These are phyloP conservation scores for Platycercus adscitus DNA, from an alignment of 2,113 vertebrate genomes.

Conservation along the genomic window DNA sequence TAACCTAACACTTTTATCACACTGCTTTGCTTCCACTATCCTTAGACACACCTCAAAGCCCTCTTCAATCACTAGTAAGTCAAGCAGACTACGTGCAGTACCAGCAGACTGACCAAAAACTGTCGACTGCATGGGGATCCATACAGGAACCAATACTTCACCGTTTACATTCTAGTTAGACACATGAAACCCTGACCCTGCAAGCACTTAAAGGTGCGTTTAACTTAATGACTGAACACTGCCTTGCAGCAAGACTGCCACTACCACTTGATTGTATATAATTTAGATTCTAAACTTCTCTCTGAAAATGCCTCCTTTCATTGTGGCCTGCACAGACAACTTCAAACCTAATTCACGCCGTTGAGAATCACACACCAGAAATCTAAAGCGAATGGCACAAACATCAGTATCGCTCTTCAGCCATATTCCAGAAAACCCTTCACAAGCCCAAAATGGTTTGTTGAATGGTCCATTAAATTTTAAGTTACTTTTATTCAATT, in stretches of 20 bases:
- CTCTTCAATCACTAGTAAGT: background rate
- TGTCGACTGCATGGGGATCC: background rate
- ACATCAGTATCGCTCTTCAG: background rate
- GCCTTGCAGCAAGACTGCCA: background rate
- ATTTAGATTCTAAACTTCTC: background rate
- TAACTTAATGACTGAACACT: background rate
- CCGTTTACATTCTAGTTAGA: background rate
- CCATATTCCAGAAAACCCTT: background rate
- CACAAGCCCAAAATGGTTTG: background rate
- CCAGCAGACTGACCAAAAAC: rapidly evolving
- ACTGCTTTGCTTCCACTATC: background rate
- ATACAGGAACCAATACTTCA: background rate
- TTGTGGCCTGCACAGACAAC: background rate
- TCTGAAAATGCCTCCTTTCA: background rate
- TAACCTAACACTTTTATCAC: background rate
- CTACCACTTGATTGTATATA: background rate
- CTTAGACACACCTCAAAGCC: background rate
- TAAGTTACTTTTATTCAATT: background rate
- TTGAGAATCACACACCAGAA: background rate
- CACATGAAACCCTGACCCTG: background rate
- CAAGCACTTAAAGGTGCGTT: background rate
- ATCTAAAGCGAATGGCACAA: background rate
- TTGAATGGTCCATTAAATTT: background rate
- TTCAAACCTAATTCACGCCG: background rate
- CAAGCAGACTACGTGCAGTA: background rate